A percentile compares a stretch with the other conserved stretches of the same genome.
phyloP scores from a whole-genome alignment of 1,140 invertebrate species.

The Streblospio benedicti region DNA sequence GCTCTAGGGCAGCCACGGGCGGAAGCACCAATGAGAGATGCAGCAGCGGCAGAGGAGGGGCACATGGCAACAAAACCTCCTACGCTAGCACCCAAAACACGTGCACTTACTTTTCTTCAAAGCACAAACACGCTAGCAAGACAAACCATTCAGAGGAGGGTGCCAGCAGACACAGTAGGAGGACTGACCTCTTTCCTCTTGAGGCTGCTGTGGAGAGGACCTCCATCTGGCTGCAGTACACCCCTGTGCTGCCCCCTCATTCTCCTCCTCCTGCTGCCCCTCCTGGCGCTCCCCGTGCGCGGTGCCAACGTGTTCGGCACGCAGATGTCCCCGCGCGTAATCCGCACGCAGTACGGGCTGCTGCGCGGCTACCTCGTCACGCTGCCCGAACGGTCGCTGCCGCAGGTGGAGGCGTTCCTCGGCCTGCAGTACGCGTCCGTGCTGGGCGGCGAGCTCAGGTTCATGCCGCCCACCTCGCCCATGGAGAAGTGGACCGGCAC shows the following conservation, averaged over 20 bases:
- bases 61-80: too few relatives aligned
- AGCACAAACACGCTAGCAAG: too few relatives aligned
- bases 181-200: too few relatives aligned
- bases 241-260: background rate
- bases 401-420: slow-evolving; percentile 13
- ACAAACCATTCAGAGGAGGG: too few relatives aligned
- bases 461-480: slow-evolving; percentile 14
- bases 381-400: slow-evolving; percentile 1
- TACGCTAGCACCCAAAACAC: too few relatives aligned
- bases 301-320: background rate
- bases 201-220: too few relatives aligned
- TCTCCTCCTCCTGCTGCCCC: background rate
- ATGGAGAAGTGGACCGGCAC: slow-evolving; percentile 10
- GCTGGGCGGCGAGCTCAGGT: slow-evolving; percentile 6
- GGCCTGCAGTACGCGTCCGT: slow-evolving; percentile 17
- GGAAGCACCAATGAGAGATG: too few relatives aligned
- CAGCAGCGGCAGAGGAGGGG: too few relatives aligned
- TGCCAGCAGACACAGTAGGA: too few relatives aligned
- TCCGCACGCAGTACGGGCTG: slow-evolving; percentile 12
- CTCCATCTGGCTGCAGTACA: background rate
- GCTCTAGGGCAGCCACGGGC: too few relatives aligned
- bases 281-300: background rate
- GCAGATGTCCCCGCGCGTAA: slow-evolving; percentile 5
- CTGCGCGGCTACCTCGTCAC: slow-evolving; percentile 10
- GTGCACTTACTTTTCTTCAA: too few relatives aligned